Base-by-base conservation (phyloP, 1,140 invertebrate species). In the Lepidurus packardi region DNA sequence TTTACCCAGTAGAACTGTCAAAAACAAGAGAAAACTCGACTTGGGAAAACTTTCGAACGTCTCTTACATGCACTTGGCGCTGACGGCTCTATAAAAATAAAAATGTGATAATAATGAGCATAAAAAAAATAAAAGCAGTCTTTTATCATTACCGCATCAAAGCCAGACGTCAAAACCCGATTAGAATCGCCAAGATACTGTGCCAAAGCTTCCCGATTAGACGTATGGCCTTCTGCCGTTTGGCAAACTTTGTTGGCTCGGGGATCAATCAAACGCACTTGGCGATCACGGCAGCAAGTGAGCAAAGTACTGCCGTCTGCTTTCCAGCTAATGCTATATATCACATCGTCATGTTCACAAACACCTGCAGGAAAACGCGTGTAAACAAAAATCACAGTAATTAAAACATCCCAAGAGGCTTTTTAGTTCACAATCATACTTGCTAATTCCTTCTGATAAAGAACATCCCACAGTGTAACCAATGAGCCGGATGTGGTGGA, bases 161-260 rank as follows among this genome's bases (percentile, higher is more conserved):
- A 87, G 83, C 91, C 91, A 78, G 94, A 95, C 5, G 94, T 94
- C 0, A 97, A 83, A 79, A 98, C 90, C 81, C 89, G 89, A 47
- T 93, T 90, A 78, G 90, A 90, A 81, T 94, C 91, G 21, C 93
- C 94, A 0, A 97, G 85, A 94, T 94, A 98, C 0, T 95, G 90
- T 1, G 96, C 89, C 78, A 94, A 87, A 0, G 94, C 96, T 83
- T 97, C 96, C 85, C 95, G 96, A 75, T 95, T 92, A 82, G 92
- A 94, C 83, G 92, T 92, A 85, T 95, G 94, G 82, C 92, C 93
- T 78, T 90, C 90, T 1, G 90, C 89, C 21, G 78, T 53, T 25
- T 92, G 85, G 79, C 87, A 85, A 1, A 89, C 83, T 7, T 83
- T 83, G n/a, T 86, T 82, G 0, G 87, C 87, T 25, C 94, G 86